Base-by-base conservation (phyloP, 2,113 vertebrate species). In the Oreochromis niloticus region DNA sequence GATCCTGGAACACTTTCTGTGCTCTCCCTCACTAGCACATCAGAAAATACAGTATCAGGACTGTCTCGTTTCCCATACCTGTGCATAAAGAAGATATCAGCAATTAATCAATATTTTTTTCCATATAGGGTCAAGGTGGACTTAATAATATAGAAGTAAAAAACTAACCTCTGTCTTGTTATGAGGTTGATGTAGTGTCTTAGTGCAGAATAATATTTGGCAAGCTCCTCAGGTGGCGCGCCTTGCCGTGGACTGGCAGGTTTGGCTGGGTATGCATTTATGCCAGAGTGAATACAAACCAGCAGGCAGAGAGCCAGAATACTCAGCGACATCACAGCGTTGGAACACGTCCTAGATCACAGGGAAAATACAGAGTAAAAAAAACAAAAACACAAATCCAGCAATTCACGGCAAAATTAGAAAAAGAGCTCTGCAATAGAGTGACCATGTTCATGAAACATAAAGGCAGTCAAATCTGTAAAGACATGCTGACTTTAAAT, bases 101-200 rank as follows among this genome's bases (percentile, higher is more conserved):
- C 6, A 81, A 48, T 16, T 27, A 17, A 41, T 56, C 7, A 84
- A 2, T 22, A 63, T n/a, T 36, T 73, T 4, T 19, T 59, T 80
- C 2, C 4, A 68, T 10, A 6, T 36, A 12, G 9, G 17, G n/a
- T 22, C 1, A 73, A 30, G 2, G 73, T 41, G 22, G 32, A 63
- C 6, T 14, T 43, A 17, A 32, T 55, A 14, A 11, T 27, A 11
- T 30, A 5, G 3, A 79, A 66, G 4, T 5, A 19, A 2, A 71
- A 12, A 32, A 91, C 94, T 84, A 95, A 99, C 99, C 98, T 98
- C 96, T 99, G 98, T 94, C 98, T 95, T 83, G 98, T 99, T 95
- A 99, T 99, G 87, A 99, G 98, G 90, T 99, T 99, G 96, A 99
- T 98, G 96, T 99, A 99, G 95, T 99, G 98, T 93, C 98, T 97